Evolutionary conservation across 2,888 invertebrate species (phyloP), one percentile per base, ranked within the genome.

Genomic region (Clanis bilineata): DNA sequence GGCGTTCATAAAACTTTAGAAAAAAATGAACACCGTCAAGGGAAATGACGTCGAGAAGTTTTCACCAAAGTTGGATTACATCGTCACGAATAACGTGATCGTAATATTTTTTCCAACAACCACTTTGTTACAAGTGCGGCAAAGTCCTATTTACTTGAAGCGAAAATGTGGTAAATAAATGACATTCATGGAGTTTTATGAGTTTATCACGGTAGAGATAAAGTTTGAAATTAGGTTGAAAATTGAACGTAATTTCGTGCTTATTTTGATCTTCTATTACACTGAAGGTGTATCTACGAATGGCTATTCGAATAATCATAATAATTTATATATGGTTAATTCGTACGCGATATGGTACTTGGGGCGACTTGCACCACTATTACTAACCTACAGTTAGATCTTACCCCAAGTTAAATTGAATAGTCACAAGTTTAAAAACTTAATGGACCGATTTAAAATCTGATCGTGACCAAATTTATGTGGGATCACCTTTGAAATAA

Each of bases 11-110:
- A 74, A 78, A 76, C 65, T 72, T 65, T 60, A 73, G 75, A 70
- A 76, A 75, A 73, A 74, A 66, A 72, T 70, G 73, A 74, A 72
- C 73, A 75, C 68, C 77, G 80, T 74, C 79, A 66, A 70, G 79
- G 80, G 83, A 81, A 86, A 83, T 82, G 80, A 83, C 81, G 74
- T 72, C 73, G 57, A 68, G 71, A 69, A 69, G 65, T 76, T 76
- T 77, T 75, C 70, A 69, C 64, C 79, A 69, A 83, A 86, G 75
- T 88, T 85, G 81, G 80, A 87, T 86, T 85, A 85, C 81, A 84
- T 80, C 69, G 74, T 57, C 61, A 58, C 62, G 67, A 79, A 82
- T 80, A 80, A 83, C 79, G 82, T 76, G 80, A 79, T 72, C 80
- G 73, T 77, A 76, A 82, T 82, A 78, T 76, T 79, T 80, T 66